Base-by-base conservation (phyloP, 2,113 vertebrate genomes). In the Brachypteracias leptosomus region DNA sequence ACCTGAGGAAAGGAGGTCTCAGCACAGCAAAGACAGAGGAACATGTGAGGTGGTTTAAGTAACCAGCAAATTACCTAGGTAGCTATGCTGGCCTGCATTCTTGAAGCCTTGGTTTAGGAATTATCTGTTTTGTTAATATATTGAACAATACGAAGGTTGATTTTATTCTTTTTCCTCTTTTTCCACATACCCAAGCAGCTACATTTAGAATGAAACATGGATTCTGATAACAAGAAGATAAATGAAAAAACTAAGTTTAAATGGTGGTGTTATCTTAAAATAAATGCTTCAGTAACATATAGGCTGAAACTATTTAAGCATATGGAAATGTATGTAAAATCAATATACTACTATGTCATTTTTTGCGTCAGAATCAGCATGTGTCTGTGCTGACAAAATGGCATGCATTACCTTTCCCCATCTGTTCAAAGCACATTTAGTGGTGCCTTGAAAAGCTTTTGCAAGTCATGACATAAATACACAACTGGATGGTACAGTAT, bases 301-400 rank as follows among this genome's bases (percentile, higher is more conserved):
- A 72, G 80, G 80, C 92, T 81, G 40, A 86, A 92, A 72, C 68
- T 92, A 94, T 86, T 94, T 94, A 81, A 88, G 66, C 86, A 95
- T 96, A 95, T 96, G 95, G 92, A 97, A 96, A 96, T 93, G 54
- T 76, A 92, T 96, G 95, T 96, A 95, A 90, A 96, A 95, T 96
- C 88, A 94, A 65, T 94, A 90, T 72, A 94, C 59, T 84, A 81
- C 35, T 51, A 91, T 96, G 96, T 96, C 93, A 95, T 55, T 95
- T 93, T 92, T 88, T 95, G 91, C 96, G 89, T 97, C 95, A 97
- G 94, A 95, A 95, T 92, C 77, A 13, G 91, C 18, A 19, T 92
- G 81, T 96, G 84, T 95, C 94, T 95, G 84, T 85, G 87, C 94
- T 94, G 94, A 95, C 96, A 97, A 93, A 97, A 96, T 95, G 95